These are phyloP conservation scores for Hemiprocne comata DNA, from an alignment of 2,113 vertebrate genomes.

Conservation along the genomic window DNA sequence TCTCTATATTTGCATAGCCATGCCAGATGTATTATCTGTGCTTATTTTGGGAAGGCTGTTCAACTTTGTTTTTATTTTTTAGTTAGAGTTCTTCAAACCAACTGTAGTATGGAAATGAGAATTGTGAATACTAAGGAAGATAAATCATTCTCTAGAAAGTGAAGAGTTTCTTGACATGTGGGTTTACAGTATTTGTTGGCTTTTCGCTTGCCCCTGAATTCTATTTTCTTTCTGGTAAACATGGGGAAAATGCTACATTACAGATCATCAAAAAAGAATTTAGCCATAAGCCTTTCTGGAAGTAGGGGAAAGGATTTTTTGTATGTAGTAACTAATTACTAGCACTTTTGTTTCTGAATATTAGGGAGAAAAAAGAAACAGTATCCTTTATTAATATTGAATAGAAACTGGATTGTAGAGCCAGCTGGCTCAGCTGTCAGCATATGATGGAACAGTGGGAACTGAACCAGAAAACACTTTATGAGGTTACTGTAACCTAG, in stretches of 20 bases:
- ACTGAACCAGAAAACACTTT: slow-evolving; percentile 40
- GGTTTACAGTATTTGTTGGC: not conserved
- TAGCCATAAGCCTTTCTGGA: not conserved
- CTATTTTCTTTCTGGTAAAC: not conserved
- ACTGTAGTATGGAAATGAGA: not conserved
- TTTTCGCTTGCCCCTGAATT: not conserved
- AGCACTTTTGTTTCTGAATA: not conserved
- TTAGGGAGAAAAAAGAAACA: not conserved
- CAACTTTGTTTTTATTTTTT: not conserved
- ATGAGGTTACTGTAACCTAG: slow-evolving; percentile 64
- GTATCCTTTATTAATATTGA: not conserved
- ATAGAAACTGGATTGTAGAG: not conserved
- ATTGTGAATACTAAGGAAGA: not conserved
- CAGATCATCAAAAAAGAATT: not conserved
- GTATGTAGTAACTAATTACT: not conserved
- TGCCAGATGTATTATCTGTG: not conserved
- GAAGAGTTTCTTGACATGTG: not conserved
- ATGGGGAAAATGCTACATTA: not conserved
- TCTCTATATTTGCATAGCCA: not conserved
- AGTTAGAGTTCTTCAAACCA: not conserved
- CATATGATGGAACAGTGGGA: slow-evolving; percentile 14
- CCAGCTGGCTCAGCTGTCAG: slow-evolving; percentile 38
- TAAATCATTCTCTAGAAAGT: not conserved
- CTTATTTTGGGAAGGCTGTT: not conserved
- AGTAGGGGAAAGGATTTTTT: not conserved